phyloP scores from a whole-genome alignment of 1,140 invertebrate genomes.

The Drosophila pallidifrons region DNA sequence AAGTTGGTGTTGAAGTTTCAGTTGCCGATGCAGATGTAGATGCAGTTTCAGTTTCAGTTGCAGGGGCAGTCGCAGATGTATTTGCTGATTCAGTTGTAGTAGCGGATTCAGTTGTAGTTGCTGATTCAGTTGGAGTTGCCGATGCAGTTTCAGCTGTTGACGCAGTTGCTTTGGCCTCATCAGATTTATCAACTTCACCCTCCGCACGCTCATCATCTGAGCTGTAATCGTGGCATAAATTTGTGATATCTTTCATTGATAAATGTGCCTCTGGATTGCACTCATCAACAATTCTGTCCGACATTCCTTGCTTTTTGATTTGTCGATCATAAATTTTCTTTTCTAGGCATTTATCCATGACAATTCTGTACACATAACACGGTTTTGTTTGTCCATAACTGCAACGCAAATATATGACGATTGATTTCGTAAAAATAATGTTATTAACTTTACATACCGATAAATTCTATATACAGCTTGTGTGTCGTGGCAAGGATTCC shows the following conservation, averaged over 20 bases:
- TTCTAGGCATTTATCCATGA: slow-evolving; percentile 98
- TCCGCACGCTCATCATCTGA: slow-evolving; percentile 89
- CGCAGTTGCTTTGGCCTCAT: slow-evolving; percentile 4
- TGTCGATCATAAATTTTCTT: slow-evolving; percentile 99
- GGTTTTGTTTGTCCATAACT: slow-evolving; percentile 96
- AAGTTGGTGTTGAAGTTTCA: neutral
- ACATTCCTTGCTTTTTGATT: slow-evolving; percentile 98
- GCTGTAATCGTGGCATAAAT: slow-evolving; percentile 96
- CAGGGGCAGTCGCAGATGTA: no score
- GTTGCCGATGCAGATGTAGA: neutral
- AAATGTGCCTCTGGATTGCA: slow-evolving; percentile 98
- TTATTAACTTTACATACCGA: slow-evolving; percentile 84
- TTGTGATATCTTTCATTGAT: slow-evolving; percentile 97
- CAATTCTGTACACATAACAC: slow-evolving; percentile 97
- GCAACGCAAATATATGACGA: slow-evolving; percentile 5
- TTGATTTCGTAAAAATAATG: neutral
- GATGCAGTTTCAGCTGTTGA: no score
- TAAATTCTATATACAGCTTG: slow-evolving; percentile 99
- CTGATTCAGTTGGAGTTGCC: neutral
- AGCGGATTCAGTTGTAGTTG: slow-evolving; percentile 1
- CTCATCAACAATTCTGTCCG: slow-evolving; percentile 98
- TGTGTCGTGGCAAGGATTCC: slow-evolving; percentile 99
- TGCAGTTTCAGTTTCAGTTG: neutral
- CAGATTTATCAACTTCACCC: slow-evolving; percentile 32
- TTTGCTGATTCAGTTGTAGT: neutral